phyloP scores from a whole-genome alignment of 2,113 vertebrate species.

The Engystomops pustulosus region DNA sequence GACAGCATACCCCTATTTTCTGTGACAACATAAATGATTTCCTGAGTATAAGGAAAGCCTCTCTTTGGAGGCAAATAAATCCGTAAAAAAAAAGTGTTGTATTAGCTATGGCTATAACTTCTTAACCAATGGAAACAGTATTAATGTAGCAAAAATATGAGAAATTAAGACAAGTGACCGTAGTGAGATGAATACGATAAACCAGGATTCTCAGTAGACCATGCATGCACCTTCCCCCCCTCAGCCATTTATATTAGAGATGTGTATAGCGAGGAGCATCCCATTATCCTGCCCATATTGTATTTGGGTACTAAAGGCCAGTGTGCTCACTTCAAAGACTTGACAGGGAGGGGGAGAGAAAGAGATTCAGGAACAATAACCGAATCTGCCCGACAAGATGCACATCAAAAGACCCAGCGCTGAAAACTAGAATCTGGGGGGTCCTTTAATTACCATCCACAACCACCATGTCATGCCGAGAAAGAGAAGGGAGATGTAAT shows the following conservation, averaged over 20 bases:
- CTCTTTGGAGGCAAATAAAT: too few relatives aligned
- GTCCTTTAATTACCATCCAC: conserved; percentile 95
- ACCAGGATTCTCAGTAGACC: conserved; percentile 16
- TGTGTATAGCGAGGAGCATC: conserved; percentile 74
- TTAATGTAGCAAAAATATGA: background rate
- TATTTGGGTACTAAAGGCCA: conserved; percentile 83
- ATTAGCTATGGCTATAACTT: background rate
- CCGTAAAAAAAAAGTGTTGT: background rate
- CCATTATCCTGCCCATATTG: conserved; percentile 77
- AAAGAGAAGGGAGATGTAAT: conserved; percentile 71
- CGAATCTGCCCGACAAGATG: conserved; percentile 83
- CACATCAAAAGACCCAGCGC: conserved; percentile 88
- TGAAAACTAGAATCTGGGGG: conserved; percentile 89
- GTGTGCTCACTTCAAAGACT: conserved; percentile 87
- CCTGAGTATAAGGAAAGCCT: too few relatives aligned
- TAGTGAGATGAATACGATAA: conserved; percentile 2
- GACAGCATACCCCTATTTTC: background rate
- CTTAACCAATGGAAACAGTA: background rate
- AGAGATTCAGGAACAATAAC: conserved; percentile 83
- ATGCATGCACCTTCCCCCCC: conserved; percentile 29
- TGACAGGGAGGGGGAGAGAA: conserved; percentile 77
- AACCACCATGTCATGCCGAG: conserved; percentile 86
- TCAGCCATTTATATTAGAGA: conserved; percentile 70
- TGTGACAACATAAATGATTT: too few relatives aligned
- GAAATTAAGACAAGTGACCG: background rate